Evolutionary conservation across 2,888 invertebrate species (phyloP).

Genomic region (Sericinus montela): DNA sequence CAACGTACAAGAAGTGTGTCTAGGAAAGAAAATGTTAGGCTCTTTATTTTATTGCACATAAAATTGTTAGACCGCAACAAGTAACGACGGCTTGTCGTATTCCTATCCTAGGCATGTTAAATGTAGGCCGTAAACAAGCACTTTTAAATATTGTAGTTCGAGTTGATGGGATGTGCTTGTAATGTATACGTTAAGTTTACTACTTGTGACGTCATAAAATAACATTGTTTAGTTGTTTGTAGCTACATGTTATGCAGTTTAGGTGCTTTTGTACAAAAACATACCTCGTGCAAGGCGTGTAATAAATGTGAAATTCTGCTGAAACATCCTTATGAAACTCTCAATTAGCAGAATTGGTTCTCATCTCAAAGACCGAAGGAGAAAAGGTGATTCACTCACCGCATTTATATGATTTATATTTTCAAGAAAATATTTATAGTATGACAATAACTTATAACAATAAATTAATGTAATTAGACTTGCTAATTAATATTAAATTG

Average conservation of each 20-base stretch:
- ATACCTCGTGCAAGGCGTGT: too few species aligned
- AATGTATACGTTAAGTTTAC: constrained; percentile 5
- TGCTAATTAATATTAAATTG: too few species aligned
- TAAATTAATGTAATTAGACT: too few species aligned
- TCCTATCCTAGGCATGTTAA: constrained; percentile 26
- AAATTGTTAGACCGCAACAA: constrained; percentile 44
- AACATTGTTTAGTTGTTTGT: not conserved
- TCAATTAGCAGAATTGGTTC: too few species aligned
- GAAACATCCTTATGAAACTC: too few species aligned
- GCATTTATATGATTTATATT: too few species aligned
- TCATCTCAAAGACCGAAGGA: too few species aligned
- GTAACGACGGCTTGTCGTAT: constrained; percentile 36
- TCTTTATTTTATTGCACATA: constrained; percentile 40
- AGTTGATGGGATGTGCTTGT: constrained; percentile 2
- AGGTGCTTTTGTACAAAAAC: not conserved
- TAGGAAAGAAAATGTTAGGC: constrained; percentile 5
- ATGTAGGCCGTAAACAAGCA: constrained; percentile 26
- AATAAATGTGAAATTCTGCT: too few species aligned
- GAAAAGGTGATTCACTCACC: too few species aligned
- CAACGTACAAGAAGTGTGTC: not conserved
- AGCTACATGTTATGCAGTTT: not conserved
- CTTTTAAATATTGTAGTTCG: constrained; percentile 18
- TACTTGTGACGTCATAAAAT: constrained; percentile 10
- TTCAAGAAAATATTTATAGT: too few species aligned
- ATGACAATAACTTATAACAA: too few species aligned